Evolutionary conservation across 23 tunicate genomes (phyloP), one percentile per base, ranked within the genome.

Genomic region (Botrylloides violaceus): DNA sequence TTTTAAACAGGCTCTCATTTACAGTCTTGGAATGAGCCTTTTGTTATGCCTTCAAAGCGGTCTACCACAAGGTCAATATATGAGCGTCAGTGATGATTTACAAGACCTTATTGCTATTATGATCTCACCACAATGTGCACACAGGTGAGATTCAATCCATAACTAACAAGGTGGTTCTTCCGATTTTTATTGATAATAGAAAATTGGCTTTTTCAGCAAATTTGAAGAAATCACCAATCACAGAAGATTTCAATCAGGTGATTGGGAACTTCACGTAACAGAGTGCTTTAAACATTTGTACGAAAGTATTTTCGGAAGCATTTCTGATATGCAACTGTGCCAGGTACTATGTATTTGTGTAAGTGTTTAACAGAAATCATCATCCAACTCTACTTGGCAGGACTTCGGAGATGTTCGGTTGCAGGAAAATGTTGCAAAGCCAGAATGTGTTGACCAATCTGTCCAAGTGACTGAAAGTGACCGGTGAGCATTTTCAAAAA

Each of bases 21-120:
- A 63, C 36, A 63, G 70, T 9, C 35, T 63, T 4, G 70, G 70
- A 29, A 63, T 63, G 70, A 63, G 35, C 70, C 18, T 63, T 26
- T 31, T 63, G n/a, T 29, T 31, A 34, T 63, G 70, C 33, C 35
- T 63, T 25, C 70, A 63, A 28, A 27, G n/a, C n/a, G 70, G 70
- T 27, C 32, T 63, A 4, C 70, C 70, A 29, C 32, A 33, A 28
- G 70, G 70, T 3, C 26, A 63, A 63, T 63, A 29, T 63, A 3
- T 63, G 35, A 63, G 33, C 33, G 36, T 63, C 3, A 27, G 34
- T 29, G 35, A 15, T 25, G 35, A 63, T 19, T 31, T 63, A 34
- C 70, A 63, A 9, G 32, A 7, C 29, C 3, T 33, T 4, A 31
- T 63, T 3, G 33, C 20, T 28, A 28, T 6, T 19, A 63, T 63